Conservation (phyloP, 2,888 invertebrate species). For the Tridacna crocea region DNA sequence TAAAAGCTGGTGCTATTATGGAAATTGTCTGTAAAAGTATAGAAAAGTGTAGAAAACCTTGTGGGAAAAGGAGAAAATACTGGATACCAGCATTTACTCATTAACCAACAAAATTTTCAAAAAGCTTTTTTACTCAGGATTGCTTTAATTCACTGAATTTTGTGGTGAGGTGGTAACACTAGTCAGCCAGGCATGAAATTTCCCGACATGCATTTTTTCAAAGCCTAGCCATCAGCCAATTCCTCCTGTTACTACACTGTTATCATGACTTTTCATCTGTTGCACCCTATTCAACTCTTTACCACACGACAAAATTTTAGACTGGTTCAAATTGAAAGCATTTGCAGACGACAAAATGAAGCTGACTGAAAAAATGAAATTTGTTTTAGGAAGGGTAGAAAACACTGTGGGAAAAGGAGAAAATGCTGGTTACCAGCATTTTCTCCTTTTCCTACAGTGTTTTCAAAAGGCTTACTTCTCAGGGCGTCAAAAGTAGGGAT, state of each 20-base stretch:
- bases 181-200: background rate
- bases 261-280: no score
- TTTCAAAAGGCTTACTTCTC: background rate
- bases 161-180: no score
- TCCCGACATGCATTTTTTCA: background rate
- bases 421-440: background rate
- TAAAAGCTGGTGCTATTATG: no score
- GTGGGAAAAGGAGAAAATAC: background rate
- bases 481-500: no score
- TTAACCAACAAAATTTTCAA: no score
- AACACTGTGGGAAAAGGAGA: slow-evolving; percentile 3
- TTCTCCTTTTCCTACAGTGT: background rate
- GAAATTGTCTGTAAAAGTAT: no score
- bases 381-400: background rate
- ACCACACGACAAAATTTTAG: background rate
- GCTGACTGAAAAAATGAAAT: background rate
- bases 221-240: no score
- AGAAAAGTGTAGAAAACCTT: background rate
- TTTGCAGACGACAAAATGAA: background rate
- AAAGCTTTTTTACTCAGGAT: no score
- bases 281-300: background rate
- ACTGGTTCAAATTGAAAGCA: background rate
- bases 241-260: no score
- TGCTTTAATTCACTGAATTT: no score
- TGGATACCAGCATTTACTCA: no score